phyloP scores from a whole-genome alignment of 2,888 invertebrate species.

The Apodemia mormo region DNA sequence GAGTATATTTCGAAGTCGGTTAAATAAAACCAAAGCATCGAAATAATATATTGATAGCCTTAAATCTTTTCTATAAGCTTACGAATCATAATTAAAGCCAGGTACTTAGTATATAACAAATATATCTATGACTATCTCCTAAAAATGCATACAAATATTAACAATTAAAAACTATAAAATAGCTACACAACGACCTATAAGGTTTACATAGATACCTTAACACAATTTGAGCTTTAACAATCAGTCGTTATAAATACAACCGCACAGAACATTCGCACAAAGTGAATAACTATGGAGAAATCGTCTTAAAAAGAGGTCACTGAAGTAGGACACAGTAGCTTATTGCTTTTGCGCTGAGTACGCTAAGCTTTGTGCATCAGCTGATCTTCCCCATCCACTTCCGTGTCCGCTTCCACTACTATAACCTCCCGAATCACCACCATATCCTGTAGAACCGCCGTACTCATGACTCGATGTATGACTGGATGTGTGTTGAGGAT shows the following conservation, averaged over 20 bases:
- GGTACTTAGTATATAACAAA: conserved; percentile 33
- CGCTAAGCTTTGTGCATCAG: conserved; percentile 89
- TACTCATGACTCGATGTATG: conserved; percentile 86
- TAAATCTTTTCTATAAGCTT: neutral
- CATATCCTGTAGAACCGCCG: conserved; percentile 84
- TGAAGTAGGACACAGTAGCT: conserved; percentile 55
- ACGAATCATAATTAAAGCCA: conserved; percentile 35
- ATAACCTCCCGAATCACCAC: conserved; percentile 82
- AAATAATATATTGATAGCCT: neutral
- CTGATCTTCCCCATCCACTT: conserved; percentile 87
- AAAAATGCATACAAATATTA: neutral
- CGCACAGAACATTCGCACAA: conserved; percentile 58
- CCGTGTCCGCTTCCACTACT: conserved; percentile 71
- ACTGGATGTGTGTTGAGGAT: conserved; percentile 89
- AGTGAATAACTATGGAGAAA: conserved; percentile 58
- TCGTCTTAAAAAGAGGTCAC: conserved; percentile 59
- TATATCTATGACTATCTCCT: conserved; percentile 33
- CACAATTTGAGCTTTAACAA: conserved; percentile 43
- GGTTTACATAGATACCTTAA: conserved; percentile 43
- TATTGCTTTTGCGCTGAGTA: conserved; percentile 87
- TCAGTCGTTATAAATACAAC: conserved; percentile 59
- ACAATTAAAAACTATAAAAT: conserved; percentile 35
- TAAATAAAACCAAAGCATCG: no score
- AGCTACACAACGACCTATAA: conserved; percentile 47
- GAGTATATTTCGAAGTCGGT: no score